Percentiles rank a stretch among this genome's conserved stretches.
These are phyloP conservation scores for Neodiprion pinetum DNA, from an alignment of 1,140 invertebrate genomes.

Conservation along the genomic window DNA sequence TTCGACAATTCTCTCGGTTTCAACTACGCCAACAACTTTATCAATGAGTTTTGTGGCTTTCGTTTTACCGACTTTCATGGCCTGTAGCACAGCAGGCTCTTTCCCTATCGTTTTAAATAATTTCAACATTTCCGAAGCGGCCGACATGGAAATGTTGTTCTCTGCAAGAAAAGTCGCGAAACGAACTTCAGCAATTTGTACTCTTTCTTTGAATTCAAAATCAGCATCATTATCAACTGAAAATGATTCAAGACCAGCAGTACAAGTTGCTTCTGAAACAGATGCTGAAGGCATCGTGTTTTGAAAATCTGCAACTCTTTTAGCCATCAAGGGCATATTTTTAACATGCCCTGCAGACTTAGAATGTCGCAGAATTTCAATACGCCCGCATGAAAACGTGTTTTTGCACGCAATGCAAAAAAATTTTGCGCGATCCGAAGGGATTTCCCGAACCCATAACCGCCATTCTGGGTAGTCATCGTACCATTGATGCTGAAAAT, in stretches of 20 bases:
- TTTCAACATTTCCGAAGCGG: conserved; percentile 5
- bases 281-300: too few relatives aligned
- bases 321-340: too few relatives aligned
- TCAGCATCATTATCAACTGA: too few relatives aligned
- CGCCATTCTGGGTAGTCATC: conserved; percentile 9
- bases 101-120: conserved; percentile 10
- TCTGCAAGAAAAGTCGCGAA: conserved; percentile 1
- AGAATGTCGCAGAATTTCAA: not conserved
- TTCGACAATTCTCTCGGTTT: too few relatives aligned
- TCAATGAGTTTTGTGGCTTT: too few relatives aligned
- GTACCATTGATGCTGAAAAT: conserved; percentile 19
- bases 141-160: conserved; percentile 7
- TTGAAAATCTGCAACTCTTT: too few relatives aligned
- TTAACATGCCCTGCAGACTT: too few relatives aligned
- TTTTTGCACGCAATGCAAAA: not conserved
- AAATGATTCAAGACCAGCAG: too few relatives aligned
- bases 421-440: not conserved
- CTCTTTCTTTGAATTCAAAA: too few relatives aligned
- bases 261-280: too few relatives aligned
- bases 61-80: not conserved
- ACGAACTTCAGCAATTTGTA: conserved; percentile 7
- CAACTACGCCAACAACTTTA: too few relatives aligned
- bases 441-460: not conserved
- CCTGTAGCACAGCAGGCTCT: conserved; percentile 4
- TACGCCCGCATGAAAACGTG: not conserved